Base-by-base conservation (phyloP, 2,113 vertebrate genomes). In the Todiramphus saurophagus region DNA sequence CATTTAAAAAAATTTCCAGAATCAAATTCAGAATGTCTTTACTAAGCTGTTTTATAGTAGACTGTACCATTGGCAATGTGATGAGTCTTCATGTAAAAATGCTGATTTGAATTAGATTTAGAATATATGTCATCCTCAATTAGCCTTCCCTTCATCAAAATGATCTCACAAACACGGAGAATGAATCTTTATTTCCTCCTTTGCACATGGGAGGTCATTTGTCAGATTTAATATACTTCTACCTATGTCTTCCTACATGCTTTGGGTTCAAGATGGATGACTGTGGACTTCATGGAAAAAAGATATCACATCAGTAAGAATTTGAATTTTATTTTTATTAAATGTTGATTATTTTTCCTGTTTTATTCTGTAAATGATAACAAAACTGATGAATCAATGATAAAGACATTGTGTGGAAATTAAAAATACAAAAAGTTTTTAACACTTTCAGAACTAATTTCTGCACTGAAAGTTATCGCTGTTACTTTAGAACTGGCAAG, bases 151-250 rank as follows among this genome's bases (percentile, higher is more conserved):
- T 98, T 98, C 98, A 98, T 98, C 98, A 98, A 98, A 98, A 98
- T 98, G 98, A 98, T 98, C 97, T 97, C 97, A 98, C 97, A 98
- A 98, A 98, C 98, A 98, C 90, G 41, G 89, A 97, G 96, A 98
- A 98, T 98, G 98, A 98, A 98, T 98, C 98, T 98, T 98, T 98
- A 98, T 98, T 98, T 98, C 98, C 98, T 98, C 96, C 97, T 98
- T 98, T 98, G 97, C 98, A 98, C 98, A 98, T 97, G 98, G 98
- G 98, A 98, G 98, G 98, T 98, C 97, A 98, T 98, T 98, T 98
- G 98, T 98, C 98, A 98, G 97, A 97, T 98, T 98, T 98, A 98
- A 98, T 98, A 97, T 95, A 98, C 93, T 98, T 98, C 97, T 97
- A 98, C 97, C 97, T 98, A 97, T 37, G 86, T 98, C 98, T 98